A percentile compares a stretch with the other conserved stretches of the same genome.
These are phyloP conservation scores for Pagetopsis macropterus DNA, from an alignment of 2,797 vertebrate genomes.

Conservation along the genomic window DNA sequence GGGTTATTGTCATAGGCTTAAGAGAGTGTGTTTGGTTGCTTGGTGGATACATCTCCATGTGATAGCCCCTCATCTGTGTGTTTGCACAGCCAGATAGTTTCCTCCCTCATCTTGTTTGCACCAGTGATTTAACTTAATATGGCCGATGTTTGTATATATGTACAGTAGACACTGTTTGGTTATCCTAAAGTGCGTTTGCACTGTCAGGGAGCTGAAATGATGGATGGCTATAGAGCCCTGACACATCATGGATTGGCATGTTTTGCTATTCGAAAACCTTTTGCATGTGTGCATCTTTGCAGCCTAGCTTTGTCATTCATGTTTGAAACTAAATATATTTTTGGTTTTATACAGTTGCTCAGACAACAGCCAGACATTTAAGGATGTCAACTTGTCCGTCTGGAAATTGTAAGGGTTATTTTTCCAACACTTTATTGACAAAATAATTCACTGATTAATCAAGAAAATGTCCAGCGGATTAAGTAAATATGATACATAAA, in stretches of 20 bases:
- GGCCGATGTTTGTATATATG: constrained; percentile 15
- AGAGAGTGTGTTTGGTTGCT: constrained; percentile 32
- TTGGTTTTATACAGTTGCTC: background rate
- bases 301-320: background rate
- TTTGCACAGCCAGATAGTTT: constrained; percentile 64
- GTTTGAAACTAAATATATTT: background rate
- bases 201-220: background rate
- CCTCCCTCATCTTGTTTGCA: constrained; percentile 41
- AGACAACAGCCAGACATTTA: background rate
- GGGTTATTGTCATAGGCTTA: constrained; percentile 57
- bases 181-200: constrained; percentile 5
- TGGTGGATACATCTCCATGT: constrained; percentile 55
- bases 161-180: constrained; percentile 10
- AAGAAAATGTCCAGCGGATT: background rate
- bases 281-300: too few relatives aligned
- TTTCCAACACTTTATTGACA: background rate
- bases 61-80: constrained; percentile 49
- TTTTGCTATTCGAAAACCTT: too few relatives aligned
- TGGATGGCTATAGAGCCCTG: background rate
- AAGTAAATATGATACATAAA: background rate
- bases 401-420: too few relatives aligned
- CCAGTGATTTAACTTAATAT: constrained; percentile 1
- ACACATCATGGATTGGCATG: background rate
- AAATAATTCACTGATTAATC: background rate
- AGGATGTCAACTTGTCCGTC: background rate